Evolutionary conservation across 2,888 invertebrate species (phyloP), one percentile per base, ranked within the genome.

Genomic region (Tipula vernalis): DNA sequence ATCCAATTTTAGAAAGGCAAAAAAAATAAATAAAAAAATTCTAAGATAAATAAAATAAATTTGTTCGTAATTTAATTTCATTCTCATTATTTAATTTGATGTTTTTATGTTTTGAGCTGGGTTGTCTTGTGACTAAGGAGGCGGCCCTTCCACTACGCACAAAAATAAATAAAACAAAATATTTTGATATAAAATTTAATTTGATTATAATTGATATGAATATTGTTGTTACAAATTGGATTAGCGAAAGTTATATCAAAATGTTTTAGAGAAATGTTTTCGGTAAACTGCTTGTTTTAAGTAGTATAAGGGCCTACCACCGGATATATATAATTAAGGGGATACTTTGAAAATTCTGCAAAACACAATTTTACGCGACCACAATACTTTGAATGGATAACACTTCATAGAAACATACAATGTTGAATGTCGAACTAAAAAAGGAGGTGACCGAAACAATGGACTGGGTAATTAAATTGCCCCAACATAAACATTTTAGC

Each of bases 11-110:
- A 71, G 28, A 71, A 28, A 71, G 28, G 28, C 28, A 28, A 28
- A 28, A 28, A 71, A 71, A 10, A 28, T 71, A 15, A 10, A n/a
- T 71, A 71, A 10, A 28, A 28, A 15, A 10, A n/a, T 71, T 5
- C 71, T 71, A 28, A 28, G 71, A 71, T 71, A 71, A 71, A 71
- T 71, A 71, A 71, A 71, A 71, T 71, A 71, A 71, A 71, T 71
- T 71, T 71, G 71, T 71, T 71, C 71, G 71, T 71, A 71, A 71
- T 71, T 71, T 71, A 71, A 71, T 71, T 71, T 71, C 71, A 71
- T 71, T 71, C 28, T 71, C 71, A 71, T 71, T 71, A 71, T 71
- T 71, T 71, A 71, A 71, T 71, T 71, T 71, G 71, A 71, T 71
- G 28, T 71, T 71, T 71, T 71, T 28, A 28, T 71, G 71, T 71